These are phyloP conservation scores for Drosophila bipectinata DNA, from an alignment of 1,140 invertebrate genomes.

Conservation along the genomic window DNA sequence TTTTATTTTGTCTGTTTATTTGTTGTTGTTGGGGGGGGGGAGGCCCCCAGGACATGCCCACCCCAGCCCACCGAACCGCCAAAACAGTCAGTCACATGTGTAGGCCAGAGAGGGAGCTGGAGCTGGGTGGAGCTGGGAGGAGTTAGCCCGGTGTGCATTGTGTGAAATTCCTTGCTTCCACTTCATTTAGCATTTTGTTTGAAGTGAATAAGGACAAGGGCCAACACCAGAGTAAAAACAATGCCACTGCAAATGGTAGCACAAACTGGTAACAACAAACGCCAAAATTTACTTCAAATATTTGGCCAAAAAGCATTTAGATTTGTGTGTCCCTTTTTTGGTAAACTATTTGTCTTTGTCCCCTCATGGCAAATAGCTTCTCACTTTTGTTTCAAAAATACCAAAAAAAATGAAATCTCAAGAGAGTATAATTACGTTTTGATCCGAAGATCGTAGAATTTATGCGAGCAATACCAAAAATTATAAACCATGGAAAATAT, in stretches of 20 bases:
- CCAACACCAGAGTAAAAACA: slow-evolving; percentile 9
- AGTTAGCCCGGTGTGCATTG: slow-evolving; percentile 52
- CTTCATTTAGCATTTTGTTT: slow-evolving; percentile 71
- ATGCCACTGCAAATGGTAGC: background rate
- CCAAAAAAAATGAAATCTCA: too few relatives aligned
- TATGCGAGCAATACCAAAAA: background rate
- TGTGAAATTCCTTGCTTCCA: slow-evolving; percentile 76
- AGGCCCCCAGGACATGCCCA: slow-evolving; percentile 8
- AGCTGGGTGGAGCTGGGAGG: slow-evolving; percentile 1
- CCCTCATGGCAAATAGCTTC: too few relatives aligned
- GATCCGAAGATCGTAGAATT: background rate
- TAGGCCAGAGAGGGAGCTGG: background rate
- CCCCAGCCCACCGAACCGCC: background rate
- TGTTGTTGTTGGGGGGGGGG: slow-evolving; percentile 33
- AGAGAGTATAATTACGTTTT: background rate
- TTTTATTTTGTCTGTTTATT: slow-evolving; percentile 62
- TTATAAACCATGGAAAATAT: background rate
- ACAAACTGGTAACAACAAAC: background rate
- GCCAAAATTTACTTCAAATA: slow-evolving; percentile 1
- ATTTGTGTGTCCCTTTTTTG: background rate
- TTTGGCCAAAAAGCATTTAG: background rate
- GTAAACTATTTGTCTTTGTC: too few relatives aligned
- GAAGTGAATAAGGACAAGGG: slow-evolving; percentile 38
- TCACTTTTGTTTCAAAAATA: too few relatives aligned
- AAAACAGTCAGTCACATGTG: slow-evolving; percentile 43